Evolutionary conservation across 2,888 invertebrate species (phyloP), one percentile per base, ranked within the genome.

Genomic region (Serrognathus titanus): DNA sequence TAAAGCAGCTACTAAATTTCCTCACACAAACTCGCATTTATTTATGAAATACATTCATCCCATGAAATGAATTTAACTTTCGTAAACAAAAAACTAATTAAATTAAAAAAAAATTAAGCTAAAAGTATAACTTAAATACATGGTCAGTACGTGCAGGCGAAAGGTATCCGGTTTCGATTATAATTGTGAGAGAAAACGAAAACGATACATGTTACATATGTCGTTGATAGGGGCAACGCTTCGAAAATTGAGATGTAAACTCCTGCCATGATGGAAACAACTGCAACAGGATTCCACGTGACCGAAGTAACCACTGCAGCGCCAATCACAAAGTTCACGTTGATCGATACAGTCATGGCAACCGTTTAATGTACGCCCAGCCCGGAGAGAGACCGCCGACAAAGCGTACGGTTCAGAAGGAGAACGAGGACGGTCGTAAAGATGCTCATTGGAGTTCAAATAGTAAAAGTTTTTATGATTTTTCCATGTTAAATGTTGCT

Each of bases 391-490:
- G 66, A 67, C 73, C 11, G 46, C n/a, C 37, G 20, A 13, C 46
- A 6, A 48, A 55, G 16, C 36, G 43, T 36, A 7, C 24, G 48
- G 39, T 35, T 37, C 43, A 51, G 53, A 61, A 53, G 16, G 56
- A 59, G 53, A 56, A 12, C 36, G 24, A 43, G 55, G n/a, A 61
- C 54, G 54, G 54, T 70, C 70, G 67, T 74, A 74, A 75, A 73
- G 63, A 65, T 65, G 66, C 69, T 70, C 72, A 78, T 78, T 78
- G 78, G 77, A 75, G 69, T 71, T 69, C 71, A 74, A 77, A 77
- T 75, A 77, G 74, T 78, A 76, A 77, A 68, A 78, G 75, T 63
- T 76, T 77, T 76, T 78, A 76, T 68, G 74, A 73, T 74, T 75
- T 69, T 71, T 71, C 73, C 70, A 68, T 70, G 69, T 69, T 72